Evolutionary conservation across 2,797 vertebrate species (phyloP).

Genomic region (Siniperca undulata): DNA sequence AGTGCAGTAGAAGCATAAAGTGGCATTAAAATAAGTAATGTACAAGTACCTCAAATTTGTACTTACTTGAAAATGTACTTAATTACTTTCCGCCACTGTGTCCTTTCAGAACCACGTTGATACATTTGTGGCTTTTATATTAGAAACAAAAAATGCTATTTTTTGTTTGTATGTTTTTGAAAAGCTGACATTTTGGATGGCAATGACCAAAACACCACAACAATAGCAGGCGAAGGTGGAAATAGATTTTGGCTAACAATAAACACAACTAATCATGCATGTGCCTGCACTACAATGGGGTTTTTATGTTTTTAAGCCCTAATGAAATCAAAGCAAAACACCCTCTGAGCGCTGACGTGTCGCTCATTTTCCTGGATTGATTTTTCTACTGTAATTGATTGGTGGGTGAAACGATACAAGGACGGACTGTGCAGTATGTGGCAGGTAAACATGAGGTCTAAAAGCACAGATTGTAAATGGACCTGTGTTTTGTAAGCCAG

Average conservation of each 20-base stretch:
- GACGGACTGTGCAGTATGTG: slow-evolving; percentile 16
- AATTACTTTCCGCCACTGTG: not conserved
- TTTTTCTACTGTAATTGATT: slow-evolving; percentile 61
- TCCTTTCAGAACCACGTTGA: slow-evolving; percentile 12
- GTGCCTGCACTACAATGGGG: slow-evolving; percentile 12
- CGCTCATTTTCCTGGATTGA: slow-evolving; percentile 57
- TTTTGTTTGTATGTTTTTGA: slow-evolving; percentile 34
- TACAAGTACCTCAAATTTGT: not conserved
- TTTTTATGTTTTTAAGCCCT: slow-evolving; percentile 41
- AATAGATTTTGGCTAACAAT: slow-evolving; percentile 52
- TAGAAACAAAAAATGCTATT: slow-evolving; percentile 5
- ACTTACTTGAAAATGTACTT: not conserved
- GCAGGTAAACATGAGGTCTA: slow-evolving; percentile 28
- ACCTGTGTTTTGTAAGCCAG: slow-evolving; percentile 30
- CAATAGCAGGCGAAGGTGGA: slow-evolving; percentile 49
- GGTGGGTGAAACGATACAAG: slow-evolving; percentile 36
- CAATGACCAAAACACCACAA: slow-evolving; percentile 36
- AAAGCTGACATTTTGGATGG: slow-evolving; percentile 58
- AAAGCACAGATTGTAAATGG: slow-evolving; percentile 31
- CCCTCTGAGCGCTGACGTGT: slow-evolving; percentile 40
- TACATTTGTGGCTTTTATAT: slow-evolving; percentile 23
- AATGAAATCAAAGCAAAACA: slow-evolving; percentile 49
- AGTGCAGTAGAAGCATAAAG: not conserved
- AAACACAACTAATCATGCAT: slow-evolving; percentile 42
- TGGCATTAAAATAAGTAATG: not conserved